These are phyloP conservation scores for Homarus gammarus DNA, from an alignment of 2,888 invertebrate genomes.

Conservation along the genomic window DNA sequence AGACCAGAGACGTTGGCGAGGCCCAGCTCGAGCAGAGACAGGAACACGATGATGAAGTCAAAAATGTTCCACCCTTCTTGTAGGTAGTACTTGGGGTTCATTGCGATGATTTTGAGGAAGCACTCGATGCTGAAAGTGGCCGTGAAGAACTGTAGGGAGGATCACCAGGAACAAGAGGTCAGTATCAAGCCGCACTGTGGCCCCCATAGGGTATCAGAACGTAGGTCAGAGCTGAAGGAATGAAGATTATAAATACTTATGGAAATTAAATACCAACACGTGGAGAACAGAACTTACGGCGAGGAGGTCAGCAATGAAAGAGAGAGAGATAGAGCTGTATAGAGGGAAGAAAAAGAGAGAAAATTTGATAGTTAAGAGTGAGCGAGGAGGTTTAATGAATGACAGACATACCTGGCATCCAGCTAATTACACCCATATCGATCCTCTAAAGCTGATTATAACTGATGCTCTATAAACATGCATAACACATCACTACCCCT, in stretches of 20 bases:
- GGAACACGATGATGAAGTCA: constrained; percentile 97
- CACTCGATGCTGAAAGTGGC: constrained; percentile 98
- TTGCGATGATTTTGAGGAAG: constrained; percentile 94
- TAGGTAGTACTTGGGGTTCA: constrained; percentile 98
- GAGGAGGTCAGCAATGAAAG: background rate
- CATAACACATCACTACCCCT: too few relatives aligned
- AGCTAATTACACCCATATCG: too few relatives aligned
- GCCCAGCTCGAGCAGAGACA: constrained; percentile 95
- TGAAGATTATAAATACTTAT: too few relatives aligned
- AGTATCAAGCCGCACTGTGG: too few relatives aligned
- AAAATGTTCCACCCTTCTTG: constrained; percentile 99
- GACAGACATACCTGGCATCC: too few relatives aligned
- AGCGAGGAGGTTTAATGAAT: too few relatives aligned
- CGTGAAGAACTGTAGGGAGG: constrained; percentile 90
- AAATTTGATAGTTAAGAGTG: too few relatives aligned
- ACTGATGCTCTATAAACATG: too few relatives aligned
- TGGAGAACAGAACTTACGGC: background rate
- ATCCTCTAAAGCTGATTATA: too few relatives aligned
- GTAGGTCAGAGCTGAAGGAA: background rate
- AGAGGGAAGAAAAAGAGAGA: constrained; percentile 14
- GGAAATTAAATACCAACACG: too few relatives aligned
- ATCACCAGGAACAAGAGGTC: background rate
- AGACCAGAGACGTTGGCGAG: constrained; percentile 96
- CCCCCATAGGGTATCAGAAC: too few relatives aligned
- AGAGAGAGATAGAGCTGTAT: background rate